Evolutionary conservation across 2,888 invertebrate genomes (phyloP).

Genomic region (Tribolium freemani): DNA sequence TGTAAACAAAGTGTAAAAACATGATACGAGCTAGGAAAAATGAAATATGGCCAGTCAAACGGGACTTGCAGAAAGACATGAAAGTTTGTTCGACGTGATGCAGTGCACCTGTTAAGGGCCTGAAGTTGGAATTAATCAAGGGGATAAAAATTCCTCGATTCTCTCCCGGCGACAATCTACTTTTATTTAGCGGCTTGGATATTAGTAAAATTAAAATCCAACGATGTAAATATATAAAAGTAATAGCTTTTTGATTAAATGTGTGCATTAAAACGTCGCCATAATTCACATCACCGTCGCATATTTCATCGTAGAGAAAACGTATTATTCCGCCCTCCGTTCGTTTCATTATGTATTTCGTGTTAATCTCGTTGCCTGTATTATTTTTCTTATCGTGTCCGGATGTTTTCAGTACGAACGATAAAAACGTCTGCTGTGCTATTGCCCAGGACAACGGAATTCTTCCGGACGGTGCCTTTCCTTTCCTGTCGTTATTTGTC

Average conservation of each 20-base stretch:
- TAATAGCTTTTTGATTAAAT: constrained; percentile 60
- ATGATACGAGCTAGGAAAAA: constrained; percentile 6
- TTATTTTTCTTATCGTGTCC: constrained; percentile 39
- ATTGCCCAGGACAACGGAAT: constrained; percentile 34
- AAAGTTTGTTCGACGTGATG: constrained; percentile 21
- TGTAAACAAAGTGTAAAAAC: constrained; percentile 18
- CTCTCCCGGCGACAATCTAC: constrained; percentile 26
- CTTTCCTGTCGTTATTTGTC: constrained; percentile 56
- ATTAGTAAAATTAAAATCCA: constrained; percentile 52
- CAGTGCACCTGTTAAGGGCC: constrained; percentile 9
- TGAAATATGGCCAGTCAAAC: constrained; percentile 27
- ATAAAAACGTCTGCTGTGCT: constrained; percentile 32
- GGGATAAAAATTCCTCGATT: not conserved
- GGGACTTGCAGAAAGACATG: not conserved
- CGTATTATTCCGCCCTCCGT: constrained; percentile 19
- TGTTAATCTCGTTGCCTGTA: constrained; percentile 28
- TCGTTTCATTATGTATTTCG: constrained; percentile 13
- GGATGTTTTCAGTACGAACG: constrained; percentile 36
- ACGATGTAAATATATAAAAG: constrained; percentile 46
- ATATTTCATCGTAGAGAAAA: constrained; percentile 33
- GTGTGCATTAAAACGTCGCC: constrained; percentile 58
- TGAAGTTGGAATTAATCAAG: constrained; percentile 17
- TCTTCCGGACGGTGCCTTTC: constrained; percentile 40
- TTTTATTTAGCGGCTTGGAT: constrained; percentile 42
- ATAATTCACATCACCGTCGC: constrained; percentile 53